Base-by-base conservation (phyloP, 2,888 invertebrate species). In the Oxyscelio sp. region DNA sequence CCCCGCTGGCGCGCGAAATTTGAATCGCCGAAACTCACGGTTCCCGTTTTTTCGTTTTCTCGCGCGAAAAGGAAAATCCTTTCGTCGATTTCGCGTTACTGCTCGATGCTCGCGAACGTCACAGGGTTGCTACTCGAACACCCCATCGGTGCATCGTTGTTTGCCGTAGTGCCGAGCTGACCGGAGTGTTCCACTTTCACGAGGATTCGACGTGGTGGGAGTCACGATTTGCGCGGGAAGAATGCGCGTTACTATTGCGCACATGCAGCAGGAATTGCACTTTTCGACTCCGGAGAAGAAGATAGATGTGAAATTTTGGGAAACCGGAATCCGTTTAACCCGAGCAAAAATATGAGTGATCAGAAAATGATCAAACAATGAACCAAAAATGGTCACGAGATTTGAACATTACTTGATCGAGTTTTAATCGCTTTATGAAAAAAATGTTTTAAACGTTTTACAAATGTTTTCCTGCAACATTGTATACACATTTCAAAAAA, bases 91-190 rank as follows among this genome's bases (percentile, higher is more conserved):
- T n/a, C 68, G 54, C 54, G 54, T 43, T 19, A 61, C 52, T 52
- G 31, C n/a, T 59, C 58, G 71, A 40, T 43, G 40, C 40, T 40
- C 61, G 70, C 79, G 79, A 65, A 21, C 38, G 54, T 68, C 31
- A 70, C 63, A 71, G 74, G 78, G 81, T 81, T 56, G 80, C 48
- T 22, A 17, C 54, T 79, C 73, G 68, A 48, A 24, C 66, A 82
- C 78, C 81, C 85, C 83, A 83, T 86, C 82, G 56, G 77, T 68
- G 83, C 83, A 65, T 86, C 86, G 83, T 58, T 90, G 92, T 92
- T 93, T 90, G 90, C 89, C 91, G 91, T 92, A 90, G 90, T 90
- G 91, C 90, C 90, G 89, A 92, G 92, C 93, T 93, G 93, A 90
- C 93, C 92, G 90, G 92, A 92, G 90, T 91, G 91, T 90, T 91